A percentile compares a stretch with the other conserved stretches of the same genome.
These are phyloP conservation scores for Charina bottae DNA, from an alignment of 2,113 vertebrate genomes.

Conservation along the genomic window DNA sequence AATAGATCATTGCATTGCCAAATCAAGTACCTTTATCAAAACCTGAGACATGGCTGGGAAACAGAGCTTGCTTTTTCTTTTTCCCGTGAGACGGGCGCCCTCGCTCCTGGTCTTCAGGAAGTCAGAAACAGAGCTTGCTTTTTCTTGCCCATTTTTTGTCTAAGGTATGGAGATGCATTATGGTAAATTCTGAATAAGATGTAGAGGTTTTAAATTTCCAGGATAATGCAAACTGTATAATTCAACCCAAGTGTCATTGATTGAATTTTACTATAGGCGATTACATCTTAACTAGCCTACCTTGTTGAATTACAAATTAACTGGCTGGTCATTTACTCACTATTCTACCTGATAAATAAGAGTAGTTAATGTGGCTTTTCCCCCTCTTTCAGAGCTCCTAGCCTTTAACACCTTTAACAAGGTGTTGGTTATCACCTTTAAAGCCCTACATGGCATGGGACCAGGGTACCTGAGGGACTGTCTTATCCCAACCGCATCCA, in stretches of 20 bases:
- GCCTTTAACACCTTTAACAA: neutral
- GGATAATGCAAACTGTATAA: neutral
- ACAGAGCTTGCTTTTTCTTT: no score
- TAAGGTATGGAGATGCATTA: neutral
- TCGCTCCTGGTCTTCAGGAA: no score
- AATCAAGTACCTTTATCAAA: neutral
- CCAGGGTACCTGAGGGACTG: no score
- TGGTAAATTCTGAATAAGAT: neutral
- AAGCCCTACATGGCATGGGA: no score
- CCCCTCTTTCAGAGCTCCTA: neutral
- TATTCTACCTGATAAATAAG: neutral
- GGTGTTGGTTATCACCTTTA: no score
- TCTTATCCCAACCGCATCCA: no score
- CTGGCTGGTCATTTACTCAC: neutral
- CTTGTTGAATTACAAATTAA: neutral
- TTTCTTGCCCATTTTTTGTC: neutral
- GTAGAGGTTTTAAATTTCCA: neutral
- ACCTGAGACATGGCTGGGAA: neutral
- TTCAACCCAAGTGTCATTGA: neutral
- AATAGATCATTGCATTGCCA: neutral
- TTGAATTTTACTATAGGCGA: neutral
- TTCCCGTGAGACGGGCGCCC: no score
- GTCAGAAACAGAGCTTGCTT: neutral
- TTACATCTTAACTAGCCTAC: neutral
- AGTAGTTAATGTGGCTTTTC: neutral